Evolutionary conservation across 1,140 invertebrate genomes (phyloP), one percentile per base, ranked within the genome.

Genomic region (Lutraria rhynchaena): DNA sequence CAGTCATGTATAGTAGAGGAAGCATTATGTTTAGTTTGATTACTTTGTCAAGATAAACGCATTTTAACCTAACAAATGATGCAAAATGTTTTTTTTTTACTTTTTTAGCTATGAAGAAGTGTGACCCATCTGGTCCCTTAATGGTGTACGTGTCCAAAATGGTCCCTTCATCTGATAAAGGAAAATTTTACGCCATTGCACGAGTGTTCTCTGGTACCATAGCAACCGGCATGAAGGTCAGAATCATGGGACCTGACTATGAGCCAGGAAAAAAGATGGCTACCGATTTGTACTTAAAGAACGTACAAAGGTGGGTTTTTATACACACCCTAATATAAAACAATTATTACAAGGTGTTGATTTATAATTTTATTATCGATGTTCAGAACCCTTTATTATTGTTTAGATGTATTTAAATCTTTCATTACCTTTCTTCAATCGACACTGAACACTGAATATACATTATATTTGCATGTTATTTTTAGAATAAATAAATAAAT

Each of bases 101-200:
- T 7, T 29, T 85, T 87, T 4, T 63, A 91, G 94, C 93, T 37
- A 94, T 95, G 87, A 94, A 98, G 95, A 96, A 93, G 90, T 99
- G 99, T 92, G 97, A 99, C 93, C 96, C 98, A 7, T 96, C 98
- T 86, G 99, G 96, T 83, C 99, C 98, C 24, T 94, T 99, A 33
- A 99, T 99, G 98, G 99, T 99, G 98, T 99, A 99, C 94, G 95
- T 99, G 81, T 99, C 98, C 22, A 99, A 99, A 94, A 99, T 99
- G 99, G 99, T 99, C 92, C 99, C 99, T 76, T 99, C 99, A 1
- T 96, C 98, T 24, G 99, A 99, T 92, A 99, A 99, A 93, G 99
- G 99, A 86, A 95, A 99, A 92, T 99, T 99, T 95, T 99, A 99
- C 93, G 99, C 99, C 70, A 99, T 99, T 91, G 99, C 99, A 82